These are phyloP conservation scores for Grantiella picta DNA, from an alignment of 2,113 vertebrate genomes.

Conservation along the genomic window DNA sequence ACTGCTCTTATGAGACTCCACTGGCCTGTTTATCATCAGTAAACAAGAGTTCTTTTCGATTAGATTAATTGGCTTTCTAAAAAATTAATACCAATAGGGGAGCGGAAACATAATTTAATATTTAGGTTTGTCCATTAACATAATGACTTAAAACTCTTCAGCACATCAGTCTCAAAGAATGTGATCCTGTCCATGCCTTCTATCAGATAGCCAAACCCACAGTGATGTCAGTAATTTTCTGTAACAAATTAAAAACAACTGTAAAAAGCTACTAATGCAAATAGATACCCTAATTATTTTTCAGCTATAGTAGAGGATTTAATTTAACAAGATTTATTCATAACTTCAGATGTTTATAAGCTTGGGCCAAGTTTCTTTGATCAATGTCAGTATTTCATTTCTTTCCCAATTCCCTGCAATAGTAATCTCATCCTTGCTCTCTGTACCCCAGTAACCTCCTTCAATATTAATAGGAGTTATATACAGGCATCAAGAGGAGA, in stretches of 20 bases:
- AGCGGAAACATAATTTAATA: not conserved
- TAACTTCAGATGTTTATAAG: not conserved
- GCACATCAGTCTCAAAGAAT: not conserved
- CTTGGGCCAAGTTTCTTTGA: not conserved
- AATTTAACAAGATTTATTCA: not conserved
- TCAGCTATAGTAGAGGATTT: not conserved
- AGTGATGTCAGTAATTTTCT: not conserved
- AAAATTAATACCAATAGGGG: not conserved
- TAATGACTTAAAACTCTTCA: not conserved
- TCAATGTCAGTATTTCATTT: not conserved
- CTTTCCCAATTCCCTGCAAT: not conserved
- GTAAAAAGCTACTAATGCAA: not conserved
- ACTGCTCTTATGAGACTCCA: not conserved
- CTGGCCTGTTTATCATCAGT: not conserved
- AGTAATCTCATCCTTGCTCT: not conserved
- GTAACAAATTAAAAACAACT: not conserved
- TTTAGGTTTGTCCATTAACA: not conserved
- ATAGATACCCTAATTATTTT: not conserved
- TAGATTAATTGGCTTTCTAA: not conserved
- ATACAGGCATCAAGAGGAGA: constrained; percentile 6
- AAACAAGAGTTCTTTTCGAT: not conserved
- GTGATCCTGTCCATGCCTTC: not conserved
- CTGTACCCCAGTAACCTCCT: not conserved
- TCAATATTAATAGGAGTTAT: constrained; percentile 7
- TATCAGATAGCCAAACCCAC: not conserved